These are phyloP conservation scores for Austrofundulus limnaeus DNA, from an alignment of 2,113 vertebrate genomes.

Conservation along the genomic window DNA sequence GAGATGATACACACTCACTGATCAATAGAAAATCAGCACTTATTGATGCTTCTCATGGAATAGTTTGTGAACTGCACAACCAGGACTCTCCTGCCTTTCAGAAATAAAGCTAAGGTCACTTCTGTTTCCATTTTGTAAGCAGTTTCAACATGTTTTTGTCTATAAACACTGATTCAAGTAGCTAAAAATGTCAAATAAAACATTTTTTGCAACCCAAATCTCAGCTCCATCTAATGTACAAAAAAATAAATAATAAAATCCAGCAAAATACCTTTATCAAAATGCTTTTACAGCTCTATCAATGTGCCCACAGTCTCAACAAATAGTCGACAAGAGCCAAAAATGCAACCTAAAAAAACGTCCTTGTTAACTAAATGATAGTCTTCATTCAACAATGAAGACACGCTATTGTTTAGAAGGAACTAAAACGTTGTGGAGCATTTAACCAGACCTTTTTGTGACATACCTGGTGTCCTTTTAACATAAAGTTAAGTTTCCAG, in stretches of 20 bases:
- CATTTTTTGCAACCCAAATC: neutral
- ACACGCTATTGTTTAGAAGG: neutral
- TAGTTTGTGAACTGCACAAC: constrained; percentile 35
- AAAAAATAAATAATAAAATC: too few relatives aligned
- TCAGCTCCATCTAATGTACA: too few relatives aligned
- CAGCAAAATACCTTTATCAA: too few relatives aligned
- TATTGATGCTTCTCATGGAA: constrained; percentile 37
- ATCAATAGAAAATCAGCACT: constrained; percentile 19
- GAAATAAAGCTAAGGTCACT: constrained; percentile 6
- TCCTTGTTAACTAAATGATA: too few relatives aligned
- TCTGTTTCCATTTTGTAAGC: neutral
- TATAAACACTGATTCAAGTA: neutral
- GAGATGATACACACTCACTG: constrained; percentile 30
- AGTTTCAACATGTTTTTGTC: neutral
- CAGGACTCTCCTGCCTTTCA: neutral
- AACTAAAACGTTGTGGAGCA: neutral
- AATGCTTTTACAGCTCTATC: too few relatives aligned
- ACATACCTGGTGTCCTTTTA: constrained; percentile 7
- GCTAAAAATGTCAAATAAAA: neutral
- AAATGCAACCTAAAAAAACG: too few relatives aligned
- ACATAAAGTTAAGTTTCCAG: constrained; percentile 17
- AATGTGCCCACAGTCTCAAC: too few relatives aligned
- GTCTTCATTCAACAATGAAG: neutral
- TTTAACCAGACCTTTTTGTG: neutral
- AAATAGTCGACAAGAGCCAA: too few relatives aligned